Evolutionary conservation across 1,140 invertebrate species (phyloP).

Genomic region (Pissodes strobi): DNA sequence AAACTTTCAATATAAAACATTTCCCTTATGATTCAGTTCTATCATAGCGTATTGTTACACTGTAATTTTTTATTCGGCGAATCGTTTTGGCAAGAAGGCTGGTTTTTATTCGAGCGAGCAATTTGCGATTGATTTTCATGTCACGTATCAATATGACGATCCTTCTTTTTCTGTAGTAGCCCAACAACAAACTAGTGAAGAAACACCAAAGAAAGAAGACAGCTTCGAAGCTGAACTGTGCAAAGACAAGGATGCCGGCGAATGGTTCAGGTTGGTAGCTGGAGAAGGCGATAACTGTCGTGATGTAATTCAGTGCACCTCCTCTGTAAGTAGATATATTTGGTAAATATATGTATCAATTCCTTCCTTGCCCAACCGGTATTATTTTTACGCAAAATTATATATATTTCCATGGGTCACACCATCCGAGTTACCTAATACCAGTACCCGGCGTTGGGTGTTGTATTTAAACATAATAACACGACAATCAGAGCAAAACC

Average conservation of each 20-base stretch:
- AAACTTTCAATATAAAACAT: no score
- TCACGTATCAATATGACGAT: no score
- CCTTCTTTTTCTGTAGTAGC: slow-evolving; percentile 30
- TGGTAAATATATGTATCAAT: no score
- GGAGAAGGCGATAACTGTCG: slow-evolving; percentile 91
- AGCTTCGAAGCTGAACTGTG: slow-evolving; percentile 87
- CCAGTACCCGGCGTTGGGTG: background rate
- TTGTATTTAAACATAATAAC: background rate
- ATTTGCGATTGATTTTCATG: no score
- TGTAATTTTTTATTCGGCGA: no score
- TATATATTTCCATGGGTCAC: slow-evolving; percentile 11
- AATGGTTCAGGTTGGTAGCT: slow-evolving; percentile 90
- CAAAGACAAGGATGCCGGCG: slow-evolving; percentile 93
- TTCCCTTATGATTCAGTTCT: no score
- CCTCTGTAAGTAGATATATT: slow-evolving; percentile 80
- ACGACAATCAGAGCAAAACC: background rate
- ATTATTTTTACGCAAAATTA: no score
- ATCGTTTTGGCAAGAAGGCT: no score
- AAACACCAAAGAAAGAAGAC: slow-evolving; percentile 75
- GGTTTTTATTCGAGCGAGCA: no score
- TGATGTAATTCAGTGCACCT: slow-evolving; percentile 94
- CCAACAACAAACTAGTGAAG: slow-evolving; percentile 51
- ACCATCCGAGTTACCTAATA: slow-evolving; percentile 14
- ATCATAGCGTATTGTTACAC: no score
- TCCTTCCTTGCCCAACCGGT: no score